These are phyloP conservation scores for Ramphastos sulfuratus DNA, from an alignment of 2,113 vertebrate species.

Conservation along the genomic window DNA sequence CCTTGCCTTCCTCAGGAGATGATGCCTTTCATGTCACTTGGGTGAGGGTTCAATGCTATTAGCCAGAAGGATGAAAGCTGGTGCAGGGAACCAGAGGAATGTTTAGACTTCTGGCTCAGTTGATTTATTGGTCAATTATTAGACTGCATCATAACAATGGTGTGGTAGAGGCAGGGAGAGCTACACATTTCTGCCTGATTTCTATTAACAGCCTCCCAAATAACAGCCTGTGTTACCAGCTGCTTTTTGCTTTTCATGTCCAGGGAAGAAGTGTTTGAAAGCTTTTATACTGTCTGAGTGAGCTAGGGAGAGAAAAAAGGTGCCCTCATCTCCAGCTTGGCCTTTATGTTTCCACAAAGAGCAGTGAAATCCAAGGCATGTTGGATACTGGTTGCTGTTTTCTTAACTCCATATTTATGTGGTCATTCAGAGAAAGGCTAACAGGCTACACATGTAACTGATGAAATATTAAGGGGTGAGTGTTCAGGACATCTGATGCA, in stretches of 20 bases:
- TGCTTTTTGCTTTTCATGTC: conserved; percentile 27
- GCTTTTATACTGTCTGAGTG: conserved; percentile 11
- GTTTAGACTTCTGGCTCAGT: conserved; percentile 26
- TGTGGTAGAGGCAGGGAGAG: background rate
- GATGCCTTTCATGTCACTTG: background rate
- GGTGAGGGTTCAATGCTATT: conserved; percentile 8
- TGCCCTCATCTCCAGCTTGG: background rate
- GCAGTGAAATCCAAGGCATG: background rate
- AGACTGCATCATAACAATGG: background rate
- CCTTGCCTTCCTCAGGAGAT: conserved; percentile 33
- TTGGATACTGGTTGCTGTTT: background rate
- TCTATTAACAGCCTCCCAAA: background rate
- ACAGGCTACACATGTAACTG: background rate
- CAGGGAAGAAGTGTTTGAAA: conserved; percentile 17
- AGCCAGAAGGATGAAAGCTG: background rate
- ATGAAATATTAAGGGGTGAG: background rate
- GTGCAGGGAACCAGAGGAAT: background rate
- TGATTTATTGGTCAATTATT: conserved; percentile 49
- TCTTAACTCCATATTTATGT: conserved; percentile 16
- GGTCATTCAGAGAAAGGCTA: background rate
- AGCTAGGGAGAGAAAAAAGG: background rate
- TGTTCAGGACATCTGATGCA: background rate
- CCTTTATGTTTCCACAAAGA: conserved; percentile 18
- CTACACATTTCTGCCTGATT: conserved; percentile 23
- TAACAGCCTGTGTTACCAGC: conserved; percentile 12